Conservation (phyloP, 2,113 vertebrate species). For the Neogale vison region DNA sequence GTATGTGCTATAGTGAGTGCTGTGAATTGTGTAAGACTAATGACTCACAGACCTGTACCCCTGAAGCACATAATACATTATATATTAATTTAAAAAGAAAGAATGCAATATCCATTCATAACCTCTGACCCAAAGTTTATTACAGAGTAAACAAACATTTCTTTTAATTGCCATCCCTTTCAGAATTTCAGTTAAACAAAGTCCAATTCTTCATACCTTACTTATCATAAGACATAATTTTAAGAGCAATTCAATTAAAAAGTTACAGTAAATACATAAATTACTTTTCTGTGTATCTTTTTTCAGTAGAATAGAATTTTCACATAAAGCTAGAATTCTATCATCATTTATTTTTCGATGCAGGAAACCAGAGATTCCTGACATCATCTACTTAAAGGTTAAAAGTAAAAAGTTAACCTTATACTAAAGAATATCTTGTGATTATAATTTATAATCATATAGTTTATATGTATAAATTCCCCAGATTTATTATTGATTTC, state of each 20-base stretch:
- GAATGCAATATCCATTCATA: background rate
- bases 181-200: background rate
- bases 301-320: background rate
- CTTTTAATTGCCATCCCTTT: background rate
- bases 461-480: background rate
- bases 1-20: too few relatives aligned
- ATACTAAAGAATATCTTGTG: background rate
- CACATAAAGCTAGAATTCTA: background rate
- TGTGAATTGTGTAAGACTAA: too few relatives aligned
- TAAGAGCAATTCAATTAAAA: background rate
- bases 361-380: background rate
- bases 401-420: background rate
- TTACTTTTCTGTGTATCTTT: background rate
- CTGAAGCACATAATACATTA: too few relatives aligned
- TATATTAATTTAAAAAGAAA: background rate
- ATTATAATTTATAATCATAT: background rate
- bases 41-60: too few relatives aligned
- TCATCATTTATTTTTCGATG: background rate
- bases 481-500: background rate
- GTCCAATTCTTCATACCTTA: background rate
- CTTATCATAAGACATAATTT: background rate
- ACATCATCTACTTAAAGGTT: background rate
- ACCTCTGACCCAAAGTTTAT: background rate
- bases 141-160: background rate
- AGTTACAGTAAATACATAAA: background rate